Conservation (phyloP, 2,797 vertebrate genomes). For the Tragelaphus oryx region DNA sequence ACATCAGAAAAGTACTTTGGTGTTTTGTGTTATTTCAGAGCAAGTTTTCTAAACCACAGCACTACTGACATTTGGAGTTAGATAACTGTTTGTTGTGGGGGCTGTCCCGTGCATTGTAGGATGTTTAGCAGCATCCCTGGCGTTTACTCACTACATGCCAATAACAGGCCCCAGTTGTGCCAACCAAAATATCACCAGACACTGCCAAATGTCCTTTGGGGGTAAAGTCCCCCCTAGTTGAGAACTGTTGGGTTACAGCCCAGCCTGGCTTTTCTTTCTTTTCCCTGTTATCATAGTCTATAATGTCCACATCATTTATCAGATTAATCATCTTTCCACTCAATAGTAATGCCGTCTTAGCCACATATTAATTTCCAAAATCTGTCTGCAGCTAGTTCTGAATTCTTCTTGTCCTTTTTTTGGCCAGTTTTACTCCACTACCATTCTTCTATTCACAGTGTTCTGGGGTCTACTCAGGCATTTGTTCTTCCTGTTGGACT, state of each 20-base stretch:
- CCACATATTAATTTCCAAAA: neutral
- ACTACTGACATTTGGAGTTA: neutral
- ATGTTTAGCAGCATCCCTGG: neutral
- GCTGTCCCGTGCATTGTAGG: neutral
- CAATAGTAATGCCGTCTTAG: neutral
- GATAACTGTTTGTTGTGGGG: neutral
- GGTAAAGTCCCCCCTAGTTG: neutral
- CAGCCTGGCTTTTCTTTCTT: neutral
- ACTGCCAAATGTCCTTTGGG: neutral
- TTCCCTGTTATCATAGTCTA: neutral
- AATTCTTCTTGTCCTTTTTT: neutral
- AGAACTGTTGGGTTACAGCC: neutral
- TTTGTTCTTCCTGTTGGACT: neutral
- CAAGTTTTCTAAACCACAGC: neutral
- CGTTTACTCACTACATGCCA: neutral
- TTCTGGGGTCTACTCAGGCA: neutral
- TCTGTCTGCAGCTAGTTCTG: neutral
- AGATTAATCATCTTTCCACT: neutral
- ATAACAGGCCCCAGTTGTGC: neutral
- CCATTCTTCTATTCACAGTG: neutral
- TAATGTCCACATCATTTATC: neutral
- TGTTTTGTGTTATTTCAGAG: neutral
- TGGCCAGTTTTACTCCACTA: neutral
- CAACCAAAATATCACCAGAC: neutral
- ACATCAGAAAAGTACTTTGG: neutral